phyloP scores from a whole-genome alignment of 2,888 invertebrate species.

The Athripsodes cinereus region DNA sequence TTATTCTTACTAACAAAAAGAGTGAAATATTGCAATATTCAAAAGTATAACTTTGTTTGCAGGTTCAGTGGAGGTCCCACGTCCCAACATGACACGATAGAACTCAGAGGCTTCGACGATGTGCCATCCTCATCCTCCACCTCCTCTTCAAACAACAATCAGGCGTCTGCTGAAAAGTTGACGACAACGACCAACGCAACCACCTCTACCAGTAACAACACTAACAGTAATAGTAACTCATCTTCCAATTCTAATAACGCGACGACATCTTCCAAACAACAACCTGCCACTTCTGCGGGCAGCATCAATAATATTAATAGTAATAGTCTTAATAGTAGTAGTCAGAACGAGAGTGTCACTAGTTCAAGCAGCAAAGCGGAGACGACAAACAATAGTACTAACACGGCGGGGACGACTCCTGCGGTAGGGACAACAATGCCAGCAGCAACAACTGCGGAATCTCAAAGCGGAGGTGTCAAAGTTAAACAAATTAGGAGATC shows the following conservation, averaged over 20 bases:
- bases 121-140: slow-evolving; percentile 34
- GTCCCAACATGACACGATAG: slow-evolving; percentile 87
- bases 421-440: slow-evolving; percentile 25
- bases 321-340: neutral
- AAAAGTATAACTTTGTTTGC: neutral
- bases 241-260: neutral
- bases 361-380: neutral
- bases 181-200: too few relatives aligned
- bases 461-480: neutral
- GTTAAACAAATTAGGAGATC: slow-evolving; percentile 28
- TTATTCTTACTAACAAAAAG: too few relatives aligned
- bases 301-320: neutral
- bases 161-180: slow-evolving; percentile 13
- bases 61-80: slow-evolving; percentile 82
- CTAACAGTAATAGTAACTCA: neutral
- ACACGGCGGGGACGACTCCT: slow-evolving; percentile 27
- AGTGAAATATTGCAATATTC: neutral
- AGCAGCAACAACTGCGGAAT: slow-evolving; percentile 10
- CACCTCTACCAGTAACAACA: slow-evolving; percentile 15
- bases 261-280: neutral
- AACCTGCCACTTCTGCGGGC: neutral
- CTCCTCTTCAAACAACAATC: slow-evolving; percentile 27
- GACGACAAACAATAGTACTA: neutral
- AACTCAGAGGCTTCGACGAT: slow-evolving; percentile 88
- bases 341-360: neutral